Percentiles rank a stretch among this genome's conserved stretches.
These are phyloP conservation scores for Candoia aspera DNA, from an alignment of 2,113 vertebrate species.

Conservation along the genomic window DNA sequence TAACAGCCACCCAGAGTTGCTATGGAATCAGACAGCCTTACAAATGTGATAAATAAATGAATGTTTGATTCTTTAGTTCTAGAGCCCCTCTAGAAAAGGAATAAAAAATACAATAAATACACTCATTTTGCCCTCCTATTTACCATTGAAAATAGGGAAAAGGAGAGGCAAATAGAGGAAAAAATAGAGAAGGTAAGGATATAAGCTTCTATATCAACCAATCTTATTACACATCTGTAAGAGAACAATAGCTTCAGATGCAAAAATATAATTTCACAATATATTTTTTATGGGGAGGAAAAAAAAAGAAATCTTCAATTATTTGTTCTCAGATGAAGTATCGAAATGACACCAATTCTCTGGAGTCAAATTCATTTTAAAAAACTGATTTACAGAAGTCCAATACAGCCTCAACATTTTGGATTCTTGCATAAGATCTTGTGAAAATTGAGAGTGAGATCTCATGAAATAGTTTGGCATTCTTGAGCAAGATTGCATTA, in stretches of 20 bases:
- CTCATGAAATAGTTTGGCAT: neutral
- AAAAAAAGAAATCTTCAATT: neutral
- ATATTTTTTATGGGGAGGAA: neutral
- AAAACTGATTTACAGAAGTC: neutral
- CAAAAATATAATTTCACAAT: neutral
- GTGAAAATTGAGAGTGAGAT: neutral
- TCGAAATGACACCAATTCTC: neutral
- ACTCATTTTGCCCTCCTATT: neutral
- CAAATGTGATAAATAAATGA: neutral
- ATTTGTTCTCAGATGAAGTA: neutral
- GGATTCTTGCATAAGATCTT: neutral
- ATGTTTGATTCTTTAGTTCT: neutral
- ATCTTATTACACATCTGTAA: neutral
- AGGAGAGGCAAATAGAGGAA: neutral
- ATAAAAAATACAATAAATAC: neutral
- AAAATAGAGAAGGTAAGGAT: neutral
- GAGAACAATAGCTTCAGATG: neutral
- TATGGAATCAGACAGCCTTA: neutral
- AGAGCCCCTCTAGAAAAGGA: neutral
- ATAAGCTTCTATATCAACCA: neutral
- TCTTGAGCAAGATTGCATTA: neutral
- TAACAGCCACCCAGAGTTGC: neutral
- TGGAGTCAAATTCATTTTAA: neutral
- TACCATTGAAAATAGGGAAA: neutral
- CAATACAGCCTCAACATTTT: neutral